A percentile compares a stretch with the other conserved stretches of the same genome.
phyloP scores from a whole-genome alignment of 2,113 vertebrate genomes.

The Zapornia atra region DNA sequence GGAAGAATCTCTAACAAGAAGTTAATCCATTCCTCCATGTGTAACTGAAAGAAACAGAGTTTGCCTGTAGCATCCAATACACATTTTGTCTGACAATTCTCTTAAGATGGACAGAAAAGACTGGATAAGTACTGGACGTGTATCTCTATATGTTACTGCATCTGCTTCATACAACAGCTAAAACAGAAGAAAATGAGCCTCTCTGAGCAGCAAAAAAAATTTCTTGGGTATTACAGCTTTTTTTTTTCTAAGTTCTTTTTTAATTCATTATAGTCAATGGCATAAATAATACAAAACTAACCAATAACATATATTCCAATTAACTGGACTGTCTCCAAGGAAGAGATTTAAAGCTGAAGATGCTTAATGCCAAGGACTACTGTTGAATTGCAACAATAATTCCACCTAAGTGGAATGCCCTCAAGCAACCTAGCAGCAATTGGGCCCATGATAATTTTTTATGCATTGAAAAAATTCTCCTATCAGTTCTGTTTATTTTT shows the following conservation, averaged over 20 bases:
- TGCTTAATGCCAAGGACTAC: constrained; percentile 42
- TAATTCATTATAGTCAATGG: constrained; percentile 1
- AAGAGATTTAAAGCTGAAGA: constrained; percentile 40
- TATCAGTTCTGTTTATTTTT: neutral
- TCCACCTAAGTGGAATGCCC: constrained; percentile 50
- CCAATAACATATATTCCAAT: constrained; percentile 58
- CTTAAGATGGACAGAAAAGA: neutral
- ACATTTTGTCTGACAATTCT: neutral
- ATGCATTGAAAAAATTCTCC: neutral
- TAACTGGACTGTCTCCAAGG: constrained; percentile 42
- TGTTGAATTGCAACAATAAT: constrained; percentile 61
- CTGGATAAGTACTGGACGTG: neutral
- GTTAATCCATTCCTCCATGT: neutral
- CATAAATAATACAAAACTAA: constrained; percentile 43
- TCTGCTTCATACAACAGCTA: neutral
- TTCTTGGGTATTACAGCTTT: neutral
- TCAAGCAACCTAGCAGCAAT: constrained; percentile 40
- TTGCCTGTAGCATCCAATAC: neutral
- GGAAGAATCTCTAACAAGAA: neutral
- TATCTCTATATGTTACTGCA: neutral
- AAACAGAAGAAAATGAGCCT: neutral
- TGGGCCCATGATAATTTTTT: neutral
- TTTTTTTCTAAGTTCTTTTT: neutral
- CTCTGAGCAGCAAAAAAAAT: neutral
- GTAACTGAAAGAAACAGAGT: neutral